Base-by-base conservation (phyloP, 2,113 vertebrate genomes). In the Jacana jacana region DNA sequence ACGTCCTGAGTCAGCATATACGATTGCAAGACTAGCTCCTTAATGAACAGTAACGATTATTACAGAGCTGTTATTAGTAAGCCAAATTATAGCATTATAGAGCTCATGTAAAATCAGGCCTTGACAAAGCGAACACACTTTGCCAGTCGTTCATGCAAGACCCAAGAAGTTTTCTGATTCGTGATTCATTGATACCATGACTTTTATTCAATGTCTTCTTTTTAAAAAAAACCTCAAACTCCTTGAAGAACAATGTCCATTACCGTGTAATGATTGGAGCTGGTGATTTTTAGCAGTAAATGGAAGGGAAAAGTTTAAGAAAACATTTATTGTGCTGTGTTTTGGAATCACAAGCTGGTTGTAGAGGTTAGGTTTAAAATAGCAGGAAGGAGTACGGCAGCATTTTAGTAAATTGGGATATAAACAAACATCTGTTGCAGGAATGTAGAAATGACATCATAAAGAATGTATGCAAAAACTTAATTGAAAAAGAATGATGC, bases 401-500 rank as follows among this genome's bases (percentile, higher is more conserved):
- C 97, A 91, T 86, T 98, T 98, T 93, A 89, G 96, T 95, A 98
- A 98, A 98, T 98, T 97, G 96, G 96, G 96, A 97, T 96, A 97
- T 98, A 98, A 98, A 98, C 97, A 97, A 97, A 97, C 98, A 98
- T 98, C 98, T 98, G 98, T 98, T 98, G 96, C 95, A 97, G 95
- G 97, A 97, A 98, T 98, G 97, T 89, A 98, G 96, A 97, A 98
- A 98, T 98, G 98, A 98, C 97, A 98, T 98, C 98, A 98, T 98
- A 98, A 98, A 98, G 98, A 97, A 98, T 97, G 97, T 98, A 97
- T 98, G 98, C 97, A 98, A 98, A 98, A 95, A 97, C 97, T 98
- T 98, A 98, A 98, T 98, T 98, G 98, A 97, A 98, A 98, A 98
- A 98, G 97, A 98, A 97, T 98, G 97, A 98, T 98, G 96, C 94